Conservation (phyloP, 2,797 vertebrate species). For the Babyrousa celebensis region DNA sequence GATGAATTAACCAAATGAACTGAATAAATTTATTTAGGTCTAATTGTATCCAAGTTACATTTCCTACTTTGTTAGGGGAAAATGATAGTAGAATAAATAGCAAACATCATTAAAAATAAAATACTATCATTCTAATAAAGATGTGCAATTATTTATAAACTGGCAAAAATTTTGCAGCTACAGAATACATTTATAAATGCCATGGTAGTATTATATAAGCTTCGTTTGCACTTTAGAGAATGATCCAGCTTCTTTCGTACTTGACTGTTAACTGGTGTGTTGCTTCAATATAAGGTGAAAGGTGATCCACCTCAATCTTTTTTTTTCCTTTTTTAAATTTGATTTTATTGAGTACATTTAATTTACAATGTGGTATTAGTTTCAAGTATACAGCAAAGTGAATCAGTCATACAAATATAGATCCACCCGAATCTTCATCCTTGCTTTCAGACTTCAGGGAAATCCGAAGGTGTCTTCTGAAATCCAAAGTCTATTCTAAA, state of each 20-base stretch:
- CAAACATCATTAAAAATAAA: conserved; percentile 36
- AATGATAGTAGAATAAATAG: conserved; percentile 35
- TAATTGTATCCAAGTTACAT: conserved; percentile 21
- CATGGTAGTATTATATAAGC: background rate
- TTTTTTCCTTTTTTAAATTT: too few species aligned
- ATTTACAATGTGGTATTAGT: too few species aligned
- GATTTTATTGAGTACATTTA: too few species aligned
- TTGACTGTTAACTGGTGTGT: background rate
- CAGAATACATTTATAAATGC: background rate
- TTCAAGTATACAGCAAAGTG: too few species aligned
- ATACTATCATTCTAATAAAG: background rate
- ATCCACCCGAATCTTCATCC: conserved; percentile 56
- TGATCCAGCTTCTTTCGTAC: background rate
- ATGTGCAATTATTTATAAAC: background rate
- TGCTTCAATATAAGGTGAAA: conserved; percentile 16
- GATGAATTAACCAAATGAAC: conserved; percentile 16
- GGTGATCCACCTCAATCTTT: conserved; percentile 58
- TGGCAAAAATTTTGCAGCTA: background rate
- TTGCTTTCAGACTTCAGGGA: conserved; percentile 44
- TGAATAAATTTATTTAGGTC: conserved; percentile 53
- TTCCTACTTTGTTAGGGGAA: conserved; percentile 22
- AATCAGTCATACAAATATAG: background rate
- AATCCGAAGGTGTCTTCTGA: conserved; percentile 79
- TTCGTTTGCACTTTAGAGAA: background rate
- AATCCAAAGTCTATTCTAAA: conserved; percentile 75